phyloP scores from a whole-genome alignment of 2,797 vertebrate species.

The Labroides dimidiatus region DNA sequence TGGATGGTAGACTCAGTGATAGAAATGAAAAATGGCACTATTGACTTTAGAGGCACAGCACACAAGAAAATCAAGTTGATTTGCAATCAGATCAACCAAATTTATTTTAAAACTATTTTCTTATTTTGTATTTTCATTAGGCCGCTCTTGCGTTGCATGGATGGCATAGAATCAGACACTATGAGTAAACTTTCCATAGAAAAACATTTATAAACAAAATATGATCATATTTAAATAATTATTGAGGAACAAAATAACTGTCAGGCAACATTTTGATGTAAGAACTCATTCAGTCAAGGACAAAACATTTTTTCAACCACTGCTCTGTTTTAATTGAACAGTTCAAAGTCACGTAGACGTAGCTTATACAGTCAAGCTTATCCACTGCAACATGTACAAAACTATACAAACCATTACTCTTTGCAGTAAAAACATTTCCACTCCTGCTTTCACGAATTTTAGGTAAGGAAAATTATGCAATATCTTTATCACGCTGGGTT shows the following conservation, averaged over 20 bases:
- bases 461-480: background rate
- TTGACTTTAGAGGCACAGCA: background rate
- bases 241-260: background rate
- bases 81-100: background rate
- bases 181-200: too few relatives aligned
- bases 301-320: background rate
- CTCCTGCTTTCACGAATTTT: background rate
- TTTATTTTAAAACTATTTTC: constrained; percentile 14
- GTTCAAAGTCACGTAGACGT: constrained; percentile 18
- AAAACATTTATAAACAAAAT: too few relatives aligned
- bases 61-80: background rate
- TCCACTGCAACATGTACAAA: constrained; percentile 23
- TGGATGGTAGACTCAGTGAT: too few relatives aligned
- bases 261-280: background rate
- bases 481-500: background rate
- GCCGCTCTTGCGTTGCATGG: background rate
- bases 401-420: constrained; percentile 28
- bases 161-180: too few relatives aligned
- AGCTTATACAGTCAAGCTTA: constrained; percentile 5
- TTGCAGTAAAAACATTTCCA: constrained; percentile 6
- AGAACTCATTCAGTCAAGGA: background rate
- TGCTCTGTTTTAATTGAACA: constrained; percentile 17
- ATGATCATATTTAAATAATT: too few relatives aligned
- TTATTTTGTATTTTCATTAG: background rate
- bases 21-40: too few relatives aligned